Base-by-base conservation (phyloP, 1,140 invertebrate species). In the Acyrthosiphon pisum region DNA sequence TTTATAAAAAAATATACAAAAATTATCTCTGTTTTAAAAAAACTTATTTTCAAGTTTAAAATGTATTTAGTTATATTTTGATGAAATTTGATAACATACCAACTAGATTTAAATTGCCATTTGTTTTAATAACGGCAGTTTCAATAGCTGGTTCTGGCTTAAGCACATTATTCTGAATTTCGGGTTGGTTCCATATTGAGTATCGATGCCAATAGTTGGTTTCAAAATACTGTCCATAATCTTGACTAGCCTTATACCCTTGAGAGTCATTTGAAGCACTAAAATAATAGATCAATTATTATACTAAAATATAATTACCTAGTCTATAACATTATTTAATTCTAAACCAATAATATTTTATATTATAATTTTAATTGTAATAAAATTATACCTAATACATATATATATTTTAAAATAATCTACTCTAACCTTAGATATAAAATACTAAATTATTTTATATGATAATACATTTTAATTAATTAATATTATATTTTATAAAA, bases 141-240 rank as follows among this genome's bases (percentile, higher is more conserved):
- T 89, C 91, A 84, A 30, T 37, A 30, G 41, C 20, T 41, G 91
- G 7, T 30, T 93, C 91, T 7, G 22, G 35, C 23, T 60, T 93
- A n/a, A 35, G 91, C 8, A 93, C 1, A 93, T 48, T 86, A 14
- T 93, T 93, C 44, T 86, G 81, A 86, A 30, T 84, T 44, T 20
- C n/a, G 8, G 91, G 22, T 44, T 93, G 91, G 26, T 93, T 93
- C 91, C 91, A 93, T 35, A 86, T 44, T 37, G 81, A 56, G 35
- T 93, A 93, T n/a, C 81, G 91, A 86, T 93, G 81, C 91, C 91
- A 93, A 44, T 93, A 93, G 48, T 93, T 93, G 76, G 94, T 94
- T 95, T 97, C 96, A 95, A 97, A 97, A 95, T 97, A 97, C 94
- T 96, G 96, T 93, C 96, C 96, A 95, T 97, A 97, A 94, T 96